A percentile compares a stretch with the other conserved stretches of the same genome.
phyloP scores from a whole-genome alignment of 2,113 vertebrate species.

The Paradisaea rubra region DNA sequence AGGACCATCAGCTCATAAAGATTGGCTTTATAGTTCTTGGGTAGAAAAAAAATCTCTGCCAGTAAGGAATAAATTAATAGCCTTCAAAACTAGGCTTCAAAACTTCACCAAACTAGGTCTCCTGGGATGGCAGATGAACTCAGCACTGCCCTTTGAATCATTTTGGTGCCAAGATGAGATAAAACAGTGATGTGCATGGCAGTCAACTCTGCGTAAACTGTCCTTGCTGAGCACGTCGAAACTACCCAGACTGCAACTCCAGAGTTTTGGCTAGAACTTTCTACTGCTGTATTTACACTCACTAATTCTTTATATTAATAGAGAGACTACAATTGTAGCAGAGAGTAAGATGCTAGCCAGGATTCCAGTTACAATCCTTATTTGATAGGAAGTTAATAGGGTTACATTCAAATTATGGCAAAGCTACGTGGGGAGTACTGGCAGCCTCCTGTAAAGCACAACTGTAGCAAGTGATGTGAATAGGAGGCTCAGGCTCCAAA shows the following conservation, averaged over 20 bases:
- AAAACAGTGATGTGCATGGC: not conserved
- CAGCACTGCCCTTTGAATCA: not conserved
- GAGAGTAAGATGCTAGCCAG: not conserved
- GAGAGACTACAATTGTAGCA: not conserved
- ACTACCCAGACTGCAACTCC: not conserved
- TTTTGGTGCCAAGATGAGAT: not conserved
- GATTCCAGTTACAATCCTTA: not conserved
- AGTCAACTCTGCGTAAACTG: not conserved
- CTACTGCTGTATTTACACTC: not conserved
- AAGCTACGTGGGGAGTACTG: not conserved
- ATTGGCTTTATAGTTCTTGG: not conserved
- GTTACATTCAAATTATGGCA: not conserved
- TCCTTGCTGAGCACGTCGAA: not conserved
- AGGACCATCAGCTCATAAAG: not conserved
- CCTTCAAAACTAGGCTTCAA: not conserved
- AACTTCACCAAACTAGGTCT: not conserved
- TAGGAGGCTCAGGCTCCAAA: not conserved
- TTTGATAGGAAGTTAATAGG: not conserved
- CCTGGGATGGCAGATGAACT: not conserved
- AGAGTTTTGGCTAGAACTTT: not conserved
- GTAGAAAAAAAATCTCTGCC: not conserved
- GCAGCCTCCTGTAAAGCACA: not conserved
- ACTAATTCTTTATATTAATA: not conserved
- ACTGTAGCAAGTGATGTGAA: not conserved
- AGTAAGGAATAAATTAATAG: not conserved